Base-by-base conservation (phyloP, 1,140 invertebrate genomes). In the Cryptotermes secundus region DNA sequence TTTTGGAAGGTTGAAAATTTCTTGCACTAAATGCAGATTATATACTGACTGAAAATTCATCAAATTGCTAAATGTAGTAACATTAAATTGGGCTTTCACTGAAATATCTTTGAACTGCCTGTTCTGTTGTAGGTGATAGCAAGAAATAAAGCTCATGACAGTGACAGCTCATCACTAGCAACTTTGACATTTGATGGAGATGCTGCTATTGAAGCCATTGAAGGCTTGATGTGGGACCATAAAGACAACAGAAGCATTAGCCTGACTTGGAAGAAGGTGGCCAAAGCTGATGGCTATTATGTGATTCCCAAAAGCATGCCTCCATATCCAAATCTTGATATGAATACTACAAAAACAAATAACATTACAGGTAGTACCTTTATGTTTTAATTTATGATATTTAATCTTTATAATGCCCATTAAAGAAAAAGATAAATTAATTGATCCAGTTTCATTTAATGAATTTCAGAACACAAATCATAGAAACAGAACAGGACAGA, bases 251-350 rank as follows among this genome's bases (percentile, higher is more conserved):
- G 89, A 34, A 91, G 90, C 0, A 90, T 94, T 1, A 89, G 87
- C 0, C 86, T 96, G 1, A 86, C 87, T 0, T 97, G 96, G 96
- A 89, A 89, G 1, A 88, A 89, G 53, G 88, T 93, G 0, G 87
- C 90, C 16, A 89, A 90, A n/a, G 92, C 92, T 2, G 93, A 94
- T 79, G 92, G 93, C 0, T 96, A 95, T 87, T 88, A 88, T 3
- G 87, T 96, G 2, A 90, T 89, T 19, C 88, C 92, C 3, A 88
- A 89, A 38, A 88, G 91, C 53, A 90, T 90, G 0, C 80, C 87
- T 0, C 88, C 90, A 0, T 95, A 94, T 89, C 92, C 93, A 0
- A 86, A 87, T 19, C 85, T 91, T 0, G 83, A 85, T 34, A 42
- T 82, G 19, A 85, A 81, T 34, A 87, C 82, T 14, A 88, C 87